phyloP scores from a whole-genome alignment of 2,113 vertebrate genomes.

The Mesembrinibis cayennensis region DNA sequence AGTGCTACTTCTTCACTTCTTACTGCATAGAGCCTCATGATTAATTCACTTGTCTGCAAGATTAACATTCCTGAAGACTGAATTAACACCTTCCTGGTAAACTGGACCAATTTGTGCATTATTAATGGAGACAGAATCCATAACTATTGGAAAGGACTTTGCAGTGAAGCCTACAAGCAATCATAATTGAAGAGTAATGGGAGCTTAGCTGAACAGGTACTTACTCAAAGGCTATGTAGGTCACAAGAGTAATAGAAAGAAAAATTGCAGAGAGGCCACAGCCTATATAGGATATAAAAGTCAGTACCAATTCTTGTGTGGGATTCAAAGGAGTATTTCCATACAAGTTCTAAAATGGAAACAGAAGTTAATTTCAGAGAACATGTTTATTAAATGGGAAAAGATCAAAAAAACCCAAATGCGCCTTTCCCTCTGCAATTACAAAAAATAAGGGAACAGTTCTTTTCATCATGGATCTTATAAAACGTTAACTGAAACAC shows the following conservation, averaged over 20 bases:
- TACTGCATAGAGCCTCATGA: neutral
- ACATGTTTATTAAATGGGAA: neutral
- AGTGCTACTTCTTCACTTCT: neutral
- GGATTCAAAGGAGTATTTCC: conserved; percentile 57
- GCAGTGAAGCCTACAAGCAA: neutral
- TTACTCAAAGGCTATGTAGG: conserved; percentile 92
- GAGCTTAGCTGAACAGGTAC: conserved; percentile 61
- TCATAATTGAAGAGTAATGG: neutral
- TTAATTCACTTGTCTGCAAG: neutral
- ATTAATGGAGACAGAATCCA: neutral
- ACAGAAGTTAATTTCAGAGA: neutral
- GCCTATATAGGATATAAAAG: conserved; percentile 92
- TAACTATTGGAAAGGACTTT: neutral
- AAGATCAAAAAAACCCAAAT: neutral
- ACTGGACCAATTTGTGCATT: neutral
- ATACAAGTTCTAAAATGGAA: conserved; percentile 82
- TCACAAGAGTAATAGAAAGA: conserved; percentile 88
- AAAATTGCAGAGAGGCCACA: conserved; percentile 93
- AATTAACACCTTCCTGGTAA: neutral
- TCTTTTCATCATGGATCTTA: neutral
- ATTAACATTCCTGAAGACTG: neutral
- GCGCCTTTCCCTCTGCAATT: neutral
- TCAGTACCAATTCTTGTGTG: conserved; percentile 79
- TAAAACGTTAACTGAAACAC: neutral
- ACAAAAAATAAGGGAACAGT: neutral